Evolutionary conservation across 2,797 vertebrate genomes (phyloP), one percentile per base, ranked within the genome.

Genomic region (Urosaurus nigricauda): DNA sequence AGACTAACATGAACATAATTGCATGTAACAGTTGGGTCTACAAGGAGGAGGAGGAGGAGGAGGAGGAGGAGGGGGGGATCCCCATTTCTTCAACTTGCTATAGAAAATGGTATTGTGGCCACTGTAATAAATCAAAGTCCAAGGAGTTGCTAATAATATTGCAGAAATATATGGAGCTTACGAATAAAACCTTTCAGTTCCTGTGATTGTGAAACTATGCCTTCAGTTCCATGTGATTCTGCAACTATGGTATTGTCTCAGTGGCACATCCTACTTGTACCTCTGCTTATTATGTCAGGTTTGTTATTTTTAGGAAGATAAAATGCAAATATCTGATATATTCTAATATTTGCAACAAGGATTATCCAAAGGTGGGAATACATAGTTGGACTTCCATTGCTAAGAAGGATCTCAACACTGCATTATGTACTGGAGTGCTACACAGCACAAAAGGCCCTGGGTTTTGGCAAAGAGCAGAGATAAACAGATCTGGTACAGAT

Each of bases 161-260:
- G 87, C 84, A 87, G 43, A 35, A 73, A 17, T 26, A 81, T 2
- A 88, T 0, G 12, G 16, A 71, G 24, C 73, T 26, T 29, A 71
- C 43, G 0, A 1, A 86, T 90, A 90, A 78, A 82, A 87, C n/a
- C 8, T 71, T 86, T 47, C 90, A 87, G 3, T 89, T 84, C 8
- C 12, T 88, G 53, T 1, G 24, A 53, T 88, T 51, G 35, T 68
- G 70, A 74, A 63, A 24, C 79, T 65, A 29, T 77, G 58, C 26
- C 11, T 63, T 51, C 90, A 84, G 2, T 87, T 82, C 12, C 56
- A 19, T 88, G 37, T 1, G 37, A 65, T 77, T 32, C n/a, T 53
- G 53, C 24, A 68, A 60, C 16, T 40, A 29, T 35, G 58, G 11
- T 14, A 29, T 88, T 75, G 17, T 47, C 32, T 58, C 71, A 77